Evolutionary conservation across 2,113 vertebrate genomes (phyloP).

Genomic region (Indicator indicator): DNA sequence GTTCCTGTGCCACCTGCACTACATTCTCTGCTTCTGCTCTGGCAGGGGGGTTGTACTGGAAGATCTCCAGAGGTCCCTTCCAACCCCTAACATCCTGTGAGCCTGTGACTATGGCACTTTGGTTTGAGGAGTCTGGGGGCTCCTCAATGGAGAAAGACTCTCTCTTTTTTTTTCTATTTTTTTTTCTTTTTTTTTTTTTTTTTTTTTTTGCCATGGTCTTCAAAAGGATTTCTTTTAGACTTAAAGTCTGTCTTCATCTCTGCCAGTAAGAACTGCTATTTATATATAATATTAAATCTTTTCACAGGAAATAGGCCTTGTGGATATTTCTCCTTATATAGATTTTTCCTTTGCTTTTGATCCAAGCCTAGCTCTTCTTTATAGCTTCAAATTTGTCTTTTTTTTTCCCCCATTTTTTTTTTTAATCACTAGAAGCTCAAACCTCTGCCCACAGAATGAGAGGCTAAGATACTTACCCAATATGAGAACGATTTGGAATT

Average conservation of each 20-base stretch:
- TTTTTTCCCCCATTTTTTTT: neutral
- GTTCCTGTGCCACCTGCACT: too few relatives aligned
- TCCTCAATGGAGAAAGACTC: neutral
- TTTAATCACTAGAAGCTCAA: neutral
- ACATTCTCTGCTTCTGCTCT: too few relatives aligned
- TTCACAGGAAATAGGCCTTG: neutral
- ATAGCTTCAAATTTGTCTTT: neutral
- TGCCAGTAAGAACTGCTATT: neutral
- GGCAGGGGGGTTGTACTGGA: too few relatives aligned
- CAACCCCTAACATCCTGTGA: too few relatives aligned
- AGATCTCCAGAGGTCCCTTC: too few relatives aligned
- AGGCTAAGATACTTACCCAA: neutral
- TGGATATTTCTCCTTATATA: neutral
- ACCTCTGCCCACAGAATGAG: neutral
- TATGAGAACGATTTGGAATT: neutral
- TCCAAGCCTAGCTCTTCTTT: neutral
- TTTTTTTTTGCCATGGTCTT: neutral
- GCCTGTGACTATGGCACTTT: neutral
- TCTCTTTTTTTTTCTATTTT: neutral
- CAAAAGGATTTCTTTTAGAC: neutral
- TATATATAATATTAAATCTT: neutral
- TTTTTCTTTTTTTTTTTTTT: too few relatives aligned
- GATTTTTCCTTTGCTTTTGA: neutral
- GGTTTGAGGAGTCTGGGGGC: neutral
- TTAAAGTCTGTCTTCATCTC: neutral